These are phyloP conservation scores for Pseudobourletiella spinata DNA, from an alignment of 1,140 invertebrate genomes.

Conservation along the genomic window DNA sequence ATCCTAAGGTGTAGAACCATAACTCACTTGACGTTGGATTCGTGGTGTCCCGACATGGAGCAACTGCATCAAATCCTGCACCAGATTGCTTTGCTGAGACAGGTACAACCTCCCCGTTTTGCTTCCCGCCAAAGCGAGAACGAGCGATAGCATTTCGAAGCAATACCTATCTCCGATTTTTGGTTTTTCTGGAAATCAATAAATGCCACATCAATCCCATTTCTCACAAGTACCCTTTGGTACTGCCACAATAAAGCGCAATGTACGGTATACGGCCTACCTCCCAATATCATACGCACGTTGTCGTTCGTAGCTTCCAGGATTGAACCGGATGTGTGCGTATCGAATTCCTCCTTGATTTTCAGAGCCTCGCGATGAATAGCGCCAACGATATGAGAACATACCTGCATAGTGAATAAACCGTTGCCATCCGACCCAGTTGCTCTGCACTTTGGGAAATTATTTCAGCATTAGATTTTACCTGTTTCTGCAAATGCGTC, in stretches of 20 bases:
- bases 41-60: conserved; percentile 88
- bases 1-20: no score
- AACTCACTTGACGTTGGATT: conserved; percentile 77
- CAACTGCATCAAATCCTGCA: conserved; percentile 74
- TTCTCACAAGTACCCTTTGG: no score
- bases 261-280: no score
- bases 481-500: conserved; percentile 89
- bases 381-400: conserved; percentile 85
- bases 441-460: no score
- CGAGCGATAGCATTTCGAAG: conserved; percentile 95
- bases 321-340: conserved; percentile 28
- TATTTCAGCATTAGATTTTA: no score
- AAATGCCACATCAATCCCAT: no score
- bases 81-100: conserved; percentile 72
- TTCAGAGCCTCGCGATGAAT: conserved; percentile 77
- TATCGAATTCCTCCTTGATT: conserved; percentile 83
- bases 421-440: not conserved
- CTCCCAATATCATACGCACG: conserved; percentile 20
- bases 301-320: conserved; percentile 30
- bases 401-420: conserved; percentile 51
- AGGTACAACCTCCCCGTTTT: conserved; percentile 79
- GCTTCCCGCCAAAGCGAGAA: conserved; percentile 83
- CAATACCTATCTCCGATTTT: conserved; percentile 76
- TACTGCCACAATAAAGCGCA: no score
- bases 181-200: conserved; percentile 37